Conservation (phyloP, 2,797 vertebrate genomes). For the Malacoctenus gilli region DNA sequence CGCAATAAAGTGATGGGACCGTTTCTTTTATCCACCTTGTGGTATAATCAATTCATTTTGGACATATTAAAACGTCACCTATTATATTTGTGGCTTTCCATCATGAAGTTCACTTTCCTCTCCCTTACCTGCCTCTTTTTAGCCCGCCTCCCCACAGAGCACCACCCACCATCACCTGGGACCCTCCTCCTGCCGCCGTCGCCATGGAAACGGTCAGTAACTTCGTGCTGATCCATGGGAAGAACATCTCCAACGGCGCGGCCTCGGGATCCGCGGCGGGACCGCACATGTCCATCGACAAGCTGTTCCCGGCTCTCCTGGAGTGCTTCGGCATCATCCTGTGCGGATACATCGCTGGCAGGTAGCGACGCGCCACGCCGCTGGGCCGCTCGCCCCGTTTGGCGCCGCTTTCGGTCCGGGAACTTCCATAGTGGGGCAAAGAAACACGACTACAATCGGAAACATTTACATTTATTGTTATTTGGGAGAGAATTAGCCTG, state of each 20-base stretch:
- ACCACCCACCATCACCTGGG: slow-evolving; percentile 1
- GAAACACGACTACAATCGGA: no score
- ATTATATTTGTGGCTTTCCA: no score
- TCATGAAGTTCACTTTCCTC: background rate
- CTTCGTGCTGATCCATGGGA: slow-evolving; percentile 74
- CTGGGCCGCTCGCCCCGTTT: no score
- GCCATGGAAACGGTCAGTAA: slow-evolving; percentile 65
- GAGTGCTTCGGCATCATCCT: slow-evolving; percentile 97
- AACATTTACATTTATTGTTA: no score
- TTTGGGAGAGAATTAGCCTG: no score
- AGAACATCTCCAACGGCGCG: slow-evolving; percentile 71
- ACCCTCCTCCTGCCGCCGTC: slow-evolving; percentile 10
- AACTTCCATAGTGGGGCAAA: no score
- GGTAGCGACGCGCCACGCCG: slow-evolving; percentile 37
- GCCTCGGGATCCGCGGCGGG: slow-evolving; percentile 37
- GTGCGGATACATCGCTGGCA: slow-evolving; percentile 94
- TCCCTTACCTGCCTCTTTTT: no score
- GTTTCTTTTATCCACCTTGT: no score
- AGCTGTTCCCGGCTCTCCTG: slow-evolving; percentile 93
- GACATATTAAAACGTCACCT: no score
- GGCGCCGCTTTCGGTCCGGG: no score
- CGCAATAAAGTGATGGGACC: no score
- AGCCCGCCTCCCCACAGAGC: background rate
- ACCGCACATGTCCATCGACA: slow-evolving; percentile 93
- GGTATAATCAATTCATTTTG: no score